Evolutionary conservation across 2,113 vertebrate genomes (phyloP).

Genomic region (Thryonomys swinderianus): DNA sequence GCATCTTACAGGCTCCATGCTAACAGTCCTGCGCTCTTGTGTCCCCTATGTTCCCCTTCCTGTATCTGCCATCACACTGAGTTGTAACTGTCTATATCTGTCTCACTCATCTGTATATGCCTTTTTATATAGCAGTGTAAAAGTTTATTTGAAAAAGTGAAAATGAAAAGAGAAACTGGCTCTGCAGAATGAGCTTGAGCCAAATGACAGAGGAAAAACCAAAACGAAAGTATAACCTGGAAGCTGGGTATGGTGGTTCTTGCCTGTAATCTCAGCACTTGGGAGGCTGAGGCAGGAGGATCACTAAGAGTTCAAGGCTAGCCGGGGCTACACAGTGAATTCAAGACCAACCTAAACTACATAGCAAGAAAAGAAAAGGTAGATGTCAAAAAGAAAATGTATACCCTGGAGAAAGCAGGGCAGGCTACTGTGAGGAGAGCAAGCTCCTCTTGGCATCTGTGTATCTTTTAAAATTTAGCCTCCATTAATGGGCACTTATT

Average conservation of each 20-base stretch:
- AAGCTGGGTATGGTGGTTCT: too few relatives aligned
- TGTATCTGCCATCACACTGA: neutral
- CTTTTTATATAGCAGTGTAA: neutral
- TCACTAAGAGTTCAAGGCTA: too few relatives aligned
- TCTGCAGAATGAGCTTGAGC: neutral
- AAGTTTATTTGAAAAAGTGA: neutral
- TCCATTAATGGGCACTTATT: neutral
- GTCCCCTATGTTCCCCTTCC: rapidly evolving
- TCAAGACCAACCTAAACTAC: too few relatives aligned
- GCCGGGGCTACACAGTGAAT: too few relatives aligned
- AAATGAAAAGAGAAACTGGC: neutral
- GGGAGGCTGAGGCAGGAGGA: too few relatives aligned
- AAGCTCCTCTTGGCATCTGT: neutral
- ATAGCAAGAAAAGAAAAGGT: too few relatives aligned
- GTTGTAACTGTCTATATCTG: neutral
- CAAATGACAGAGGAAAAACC: neutral
- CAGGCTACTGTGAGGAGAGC: neutral
- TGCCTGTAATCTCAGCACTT: too few relatives aligned
- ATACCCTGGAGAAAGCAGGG: neutral
- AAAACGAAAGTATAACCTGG: neutral
- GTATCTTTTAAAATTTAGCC: neutral
- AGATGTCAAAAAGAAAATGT: neutral
- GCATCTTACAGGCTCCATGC: neutral
- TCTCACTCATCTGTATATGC: neutral
- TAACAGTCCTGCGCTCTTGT: neutral